Evolutionary conservation across 2,113 vertebrate genomes (phyloP), one percentile per base, ranked within the genome.

Genomic region (Nyctereutes procyonoides): DNA sequence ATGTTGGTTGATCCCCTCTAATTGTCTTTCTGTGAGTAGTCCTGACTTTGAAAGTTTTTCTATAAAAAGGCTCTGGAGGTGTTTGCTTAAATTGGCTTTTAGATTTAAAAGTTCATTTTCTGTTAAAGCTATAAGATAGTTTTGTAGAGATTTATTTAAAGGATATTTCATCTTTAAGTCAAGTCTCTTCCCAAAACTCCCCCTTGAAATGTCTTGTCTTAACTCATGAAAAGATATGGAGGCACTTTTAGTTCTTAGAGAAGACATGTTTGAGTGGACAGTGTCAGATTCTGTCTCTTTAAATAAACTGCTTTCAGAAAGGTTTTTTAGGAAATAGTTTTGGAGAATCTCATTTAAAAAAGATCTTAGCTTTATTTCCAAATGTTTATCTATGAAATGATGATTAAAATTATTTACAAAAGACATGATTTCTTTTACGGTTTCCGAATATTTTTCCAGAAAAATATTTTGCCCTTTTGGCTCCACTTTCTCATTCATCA

Each of bases 321-420:
- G 48, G 38, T 92, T 90, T 32, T 96, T 97, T 65, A 94, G 85
- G 55, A 97, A 95, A 63, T 88, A 96, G 58, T 97, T 98, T 88
- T 97, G 95, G 62, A 98, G 91, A 84, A 98, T 96, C 86, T 97
- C 96, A 90, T 67, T 97, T 96, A 97, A 97, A 96, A 98, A 98
- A 73, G 92, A 96, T 77, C 77, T 96, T 93, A 98, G 79, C 24
- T 96, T 97, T 96, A 96, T 95, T 96, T 98, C 98, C 74, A 98
- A 97, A 94, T 98, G 95, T 92, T 95, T 97, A 55, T 97, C 97
- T 95, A 98, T 94, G 89, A 97, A 98, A 76, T 97, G 22, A 93
- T 85, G 77, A 92, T 97, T 95, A 92, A 96, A 97, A 71, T 95
- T 97, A 55, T 87, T 96, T 88, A 97, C 15, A 80, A 96, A 97